Percentiles rank a stretch among this genome's conserved stretches.
Conservation (phyloP, 2,113 vertebrate species). For the Isurus oxyrinchus region DNA sequence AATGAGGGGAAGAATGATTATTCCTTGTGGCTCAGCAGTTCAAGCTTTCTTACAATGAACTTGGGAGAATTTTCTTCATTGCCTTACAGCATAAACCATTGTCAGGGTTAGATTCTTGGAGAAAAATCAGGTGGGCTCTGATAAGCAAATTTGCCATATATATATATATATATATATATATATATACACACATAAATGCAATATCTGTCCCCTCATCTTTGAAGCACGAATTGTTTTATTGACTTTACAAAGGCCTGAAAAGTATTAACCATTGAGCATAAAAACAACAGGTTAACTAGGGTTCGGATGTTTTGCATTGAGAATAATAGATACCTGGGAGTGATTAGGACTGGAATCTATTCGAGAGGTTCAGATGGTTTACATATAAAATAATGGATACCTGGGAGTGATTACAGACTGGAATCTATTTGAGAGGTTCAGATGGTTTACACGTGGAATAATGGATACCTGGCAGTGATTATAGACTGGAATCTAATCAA, state of each 20-base stretch:
- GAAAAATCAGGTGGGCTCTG: not conserved
- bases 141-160: not conserved
- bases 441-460: too few species aligned
- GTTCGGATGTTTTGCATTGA: not conserved
- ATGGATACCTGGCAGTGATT: too few species aligned
- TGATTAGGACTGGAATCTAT: not conserved
- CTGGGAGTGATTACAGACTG: too few species aligned
- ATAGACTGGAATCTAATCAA: too few species aligned
- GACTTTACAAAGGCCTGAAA: not conserved
- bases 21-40: not conserved
- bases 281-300: not conserved
- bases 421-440: too few species aligned
- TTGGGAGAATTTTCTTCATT: not conserved
- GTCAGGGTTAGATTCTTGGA: too few species aligned
- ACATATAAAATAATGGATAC: too few species aligned
- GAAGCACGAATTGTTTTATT: not conserved
- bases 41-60: not conserved
- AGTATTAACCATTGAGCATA: not conserved
- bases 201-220: not conserved
- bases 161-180: too few species aligned
- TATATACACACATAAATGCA: not conserved
- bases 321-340: conserved; percentile 15
- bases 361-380: too few species aligned
- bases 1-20: not conserved
- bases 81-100: not conserved